Conservation (phyloP, 2,113 vertebrate species). For the Cavia aperea region DNA sequence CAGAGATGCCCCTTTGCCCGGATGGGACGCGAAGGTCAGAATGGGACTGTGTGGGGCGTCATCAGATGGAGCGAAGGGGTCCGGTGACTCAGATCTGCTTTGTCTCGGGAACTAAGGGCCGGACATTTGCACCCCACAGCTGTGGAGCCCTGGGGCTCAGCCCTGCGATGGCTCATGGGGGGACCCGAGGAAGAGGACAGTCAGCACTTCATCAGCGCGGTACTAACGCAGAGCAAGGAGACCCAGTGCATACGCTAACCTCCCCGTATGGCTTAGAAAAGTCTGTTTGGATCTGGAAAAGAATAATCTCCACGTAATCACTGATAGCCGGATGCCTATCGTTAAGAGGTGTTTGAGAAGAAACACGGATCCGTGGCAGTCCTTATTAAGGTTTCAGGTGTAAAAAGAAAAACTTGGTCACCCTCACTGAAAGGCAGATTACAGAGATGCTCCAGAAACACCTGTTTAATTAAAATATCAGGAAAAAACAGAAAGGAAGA, state of each 20-base stretch:
- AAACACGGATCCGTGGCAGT: constrained; percentile 56
- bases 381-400: constrained; percentile 68
- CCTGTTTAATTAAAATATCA: background rate
- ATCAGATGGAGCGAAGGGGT: background rate
- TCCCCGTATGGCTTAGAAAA: constrained; percentile 77
- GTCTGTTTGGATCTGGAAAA: constrained; percentile 74
- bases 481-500: background rate
- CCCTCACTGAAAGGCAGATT: constrained; percentile 69
- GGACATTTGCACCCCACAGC: constrained; percentile 72
- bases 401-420: constrained; percentile 69
- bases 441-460: background rate
- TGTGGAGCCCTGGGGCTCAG: constrained; percentile 59
- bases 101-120: constrained; percentile 43
- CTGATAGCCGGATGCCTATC: constrained; percentile 77
- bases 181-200: constrained; percentile 73
- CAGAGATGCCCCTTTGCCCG: background rate
- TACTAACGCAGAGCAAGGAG: constrained; percentile 80
- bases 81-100: constrained; percentile 41
- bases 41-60: rapidly evolving
- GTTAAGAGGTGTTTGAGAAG: constrained; percentile 81
- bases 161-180: background rate
- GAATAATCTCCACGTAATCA: constrained; percentile 80
- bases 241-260: constrained; percentile 81
- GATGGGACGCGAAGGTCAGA: rapidly evolving
- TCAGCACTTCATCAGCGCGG: constrained; percentile 72